A percentile compares a stretch with the other conserved stretches of the same genome.
Evolutionary conservation across 2,797 vertebrate species (phyloP).

Genomic region (Hylomyscus alleni): DNA sequence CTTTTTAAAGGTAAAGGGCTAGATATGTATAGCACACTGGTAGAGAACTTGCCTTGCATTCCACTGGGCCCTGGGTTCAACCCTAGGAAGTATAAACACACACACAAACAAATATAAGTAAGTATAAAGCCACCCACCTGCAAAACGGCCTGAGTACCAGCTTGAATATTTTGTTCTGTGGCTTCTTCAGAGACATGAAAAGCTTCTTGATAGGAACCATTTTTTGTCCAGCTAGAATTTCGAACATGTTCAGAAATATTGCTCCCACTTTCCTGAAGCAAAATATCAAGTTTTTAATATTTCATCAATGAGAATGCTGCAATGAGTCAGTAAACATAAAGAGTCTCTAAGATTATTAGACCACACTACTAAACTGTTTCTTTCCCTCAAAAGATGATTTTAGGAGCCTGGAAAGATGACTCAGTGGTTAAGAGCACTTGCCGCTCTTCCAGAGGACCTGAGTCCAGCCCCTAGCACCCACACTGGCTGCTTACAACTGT

Average conservation of each 20-base stretch:
- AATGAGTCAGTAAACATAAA: slow-evolving; percentile 27
- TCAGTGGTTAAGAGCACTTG: background rate
- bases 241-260: slow-evolving; percentile 87
- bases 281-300: slow-evolving; percentile 42
- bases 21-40: background rate
- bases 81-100: background rate
- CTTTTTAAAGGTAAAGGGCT: background rate
- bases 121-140: slow-evolving; percentile 90
- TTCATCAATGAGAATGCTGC: slow-evolving; percentile 59
- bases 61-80: background rate
- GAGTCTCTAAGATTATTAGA: background rate
- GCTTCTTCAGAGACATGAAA: slow-evolving; percentile 91
- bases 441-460: background rate
- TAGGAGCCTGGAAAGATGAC: background rate
- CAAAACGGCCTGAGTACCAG: slow-evolving; percentile 95
- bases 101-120: background rate
- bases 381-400: slow-evolving; percentile 41
- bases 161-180: slow-evolving; percentile 94
- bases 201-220: slow-evolving; percentile 89
- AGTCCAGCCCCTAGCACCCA: background rate
- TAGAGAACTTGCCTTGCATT: background rate
- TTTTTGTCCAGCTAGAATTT: slow-evolving; percentile 90
- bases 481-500: background rate
- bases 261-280: slow-evolving; percentile 89
- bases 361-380: slow-evolving; percentile 17